Conservation (phyloP, 2,113 vertebrate species). For the Hiodon tergisus region DNA sequence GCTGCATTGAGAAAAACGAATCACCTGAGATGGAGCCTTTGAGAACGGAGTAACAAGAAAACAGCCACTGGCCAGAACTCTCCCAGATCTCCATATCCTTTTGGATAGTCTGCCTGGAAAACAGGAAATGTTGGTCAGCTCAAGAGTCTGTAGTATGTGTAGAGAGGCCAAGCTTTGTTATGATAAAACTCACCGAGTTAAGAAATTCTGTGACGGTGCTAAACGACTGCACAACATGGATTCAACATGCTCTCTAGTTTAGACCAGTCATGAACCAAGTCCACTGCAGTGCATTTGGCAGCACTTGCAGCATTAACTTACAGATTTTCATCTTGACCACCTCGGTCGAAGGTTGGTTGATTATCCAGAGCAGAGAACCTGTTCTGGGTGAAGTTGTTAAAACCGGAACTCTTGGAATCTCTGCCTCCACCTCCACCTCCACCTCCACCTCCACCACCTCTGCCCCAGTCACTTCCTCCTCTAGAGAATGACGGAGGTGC, state of each 20-base stretch:
- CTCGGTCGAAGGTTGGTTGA: conserved; percentile 38
- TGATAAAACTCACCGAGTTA: not conserved
- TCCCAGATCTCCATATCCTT: conserved; percentile 84
- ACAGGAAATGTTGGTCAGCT: too few relatives aligned
- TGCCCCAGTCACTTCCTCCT: conserved; percentile 38
- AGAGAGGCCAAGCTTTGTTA: not conserved
- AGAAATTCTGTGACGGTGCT: too few relatives aligned
- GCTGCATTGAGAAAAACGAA: conserved; percentile 12
- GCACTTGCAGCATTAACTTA: conserved; percentile 53
- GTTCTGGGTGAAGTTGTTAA: conserved; percentile 65
- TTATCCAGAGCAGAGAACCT: conserved; percentile 59
- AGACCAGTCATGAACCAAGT: too few relatives aligned
- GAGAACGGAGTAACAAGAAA: conserved; percentile 74
- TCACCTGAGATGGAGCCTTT: conserved; percentile 76
- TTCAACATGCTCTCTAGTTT: too few relatives aligned
- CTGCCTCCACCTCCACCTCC: conserved; percentile 52
- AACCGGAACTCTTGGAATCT: conserved; percentile 44
- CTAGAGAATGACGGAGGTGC: conserved; percentile 73
- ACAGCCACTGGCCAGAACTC: conserved; percentile 81
- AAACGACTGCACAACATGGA: too few relatives aligned
- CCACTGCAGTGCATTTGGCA: too few relatives aligned
- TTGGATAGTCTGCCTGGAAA: conserved; percentile 70
- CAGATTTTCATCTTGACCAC: conserved; percentile 70
- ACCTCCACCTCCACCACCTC: conserved; percentile 43
- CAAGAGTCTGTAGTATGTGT: too few relatives aligned